Percentiles rank a stretch among this genome's conserved stretches.
phyloP scores from a whole-genome alignment of 1,140 invertebrate genomes.

The Pseudobourletiella spinata region DNA sequence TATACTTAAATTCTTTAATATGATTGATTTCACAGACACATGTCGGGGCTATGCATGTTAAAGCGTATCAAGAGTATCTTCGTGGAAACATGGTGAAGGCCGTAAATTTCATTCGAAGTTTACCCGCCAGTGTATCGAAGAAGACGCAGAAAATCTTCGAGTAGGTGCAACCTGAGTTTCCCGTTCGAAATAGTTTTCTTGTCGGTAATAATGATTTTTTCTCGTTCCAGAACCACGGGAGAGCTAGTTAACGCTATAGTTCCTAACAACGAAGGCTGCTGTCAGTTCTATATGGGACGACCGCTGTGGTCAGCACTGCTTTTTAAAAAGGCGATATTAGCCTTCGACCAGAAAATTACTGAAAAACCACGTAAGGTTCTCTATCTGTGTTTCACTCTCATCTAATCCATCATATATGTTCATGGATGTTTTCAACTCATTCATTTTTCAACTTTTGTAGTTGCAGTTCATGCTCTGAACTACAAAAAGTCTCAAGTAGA shows the following conservation, averaged over 20 bases:
- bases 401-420: not conserved
- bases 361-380: not conserved
- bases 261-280: slow-evolving; percentile 81
- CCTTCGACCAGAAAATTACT: slow-evolving; percentile 44
- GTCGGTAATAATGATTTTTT: slow-evolving; percentile 16
- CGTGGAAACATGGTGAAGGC: slow-evolving; percentile 58
- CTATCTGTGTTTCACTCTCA: not conserved
- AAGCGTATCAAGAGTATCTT: slow-evolving; percentile 60
- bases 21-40: slow-evolving; percentile 44
- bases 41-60: slow-evolving; percentile 53
- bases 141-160: slow-evolving; percentile 8
- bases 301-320: slow-evolving; percentile 62
- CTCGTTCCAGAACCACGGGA: slow-evolving; percentile 47
- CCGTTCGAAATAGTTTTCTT: not conserved
- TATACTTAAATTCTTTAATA: slow-evolving; percentile 5
- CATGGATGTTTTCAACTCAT: slow-evolving; percentile 1
- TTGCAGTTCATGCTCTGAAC: slow-evolving; percentile 51
- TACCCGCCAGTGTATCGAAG: not conserved
- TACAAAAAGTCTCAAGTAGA: slow-evolving; percentile 58
- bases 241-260: slow-evolving; percentile 61
- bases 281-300: slow-evolving; percentile 77
- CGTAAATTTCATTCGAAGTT: slow-evolving; percentile 51
- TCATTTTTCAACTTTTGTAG: slow-evolving; percentile 38
- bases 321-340: slow-evolving; percentile 58
- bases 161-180: not conserved